Conservation (phyloP, 1,140 invertebrate species). For the Drosophila malerkotliana region DNA sequence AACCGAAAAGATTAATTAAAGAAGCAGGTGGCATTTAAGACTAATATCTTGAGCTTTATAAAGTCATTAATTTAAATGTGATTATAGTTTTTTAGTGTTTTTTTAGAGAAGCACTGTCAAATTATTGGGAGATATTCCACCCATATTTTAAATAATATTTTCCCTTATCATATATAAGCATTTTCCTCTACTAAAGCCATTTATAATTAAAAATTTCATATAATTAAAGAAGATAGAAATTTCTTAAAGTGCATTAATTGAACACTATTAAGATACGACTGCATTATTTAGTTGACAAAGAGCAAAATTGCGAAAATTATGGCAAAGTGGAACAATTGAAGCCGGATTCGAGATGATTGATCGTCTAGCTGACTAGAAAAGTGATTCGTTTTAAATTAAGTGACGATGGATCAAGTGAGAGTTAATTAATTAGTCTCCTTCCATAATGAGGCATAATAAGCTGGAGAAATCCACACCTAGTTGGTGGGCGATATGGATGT, state of each 20-base stretch:
- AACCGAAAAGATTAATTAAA: not conserved
- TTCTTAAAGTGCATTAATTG: not conserved
- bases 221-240: not conserved
- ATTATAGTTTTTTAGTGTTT: not conserved
- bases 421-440: slow-evolving; percentile 69
- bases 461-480: slow-evolving; percentile 52
- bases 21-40: not conserved
- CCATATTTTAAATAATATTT: too few species aligned
- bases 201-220: not conserved
- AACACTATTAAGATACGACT: not conserved
- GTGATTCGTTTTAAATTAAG: slow-evolving; percentile 49
- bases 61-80: not conserved
- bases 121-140: too few species aligned
- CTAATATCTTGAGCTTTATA: not conserved
- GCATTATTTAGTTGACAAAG: slow-evolving; percentile 25
- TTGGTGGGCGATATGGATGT: not conserved
- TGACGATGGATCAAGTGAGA: slow-evolving; percentile 64
- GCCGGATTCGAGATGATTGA: slow-evolving; percentile 63
- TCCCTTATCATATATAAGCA: not conserved
- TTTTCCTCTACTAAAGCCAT: not conserved
- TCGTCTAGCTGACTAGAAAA: slow-evolving; percentile 27
- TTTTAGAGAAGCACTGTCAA: too few species aligned
- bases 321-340: slow-evolving; percentile 75
- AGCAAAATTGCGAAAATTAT: slow-evolving; percentile 51
- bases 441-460: slow-evolving; percentile 57